Percentiles rank a stretch among this genome's conserved stretches.
These are phyloP conservation scores for Calliphora vicina DNA, from an alignment of 1,140 invertebrate genomes.

Conservation along the genomic window DNA sequence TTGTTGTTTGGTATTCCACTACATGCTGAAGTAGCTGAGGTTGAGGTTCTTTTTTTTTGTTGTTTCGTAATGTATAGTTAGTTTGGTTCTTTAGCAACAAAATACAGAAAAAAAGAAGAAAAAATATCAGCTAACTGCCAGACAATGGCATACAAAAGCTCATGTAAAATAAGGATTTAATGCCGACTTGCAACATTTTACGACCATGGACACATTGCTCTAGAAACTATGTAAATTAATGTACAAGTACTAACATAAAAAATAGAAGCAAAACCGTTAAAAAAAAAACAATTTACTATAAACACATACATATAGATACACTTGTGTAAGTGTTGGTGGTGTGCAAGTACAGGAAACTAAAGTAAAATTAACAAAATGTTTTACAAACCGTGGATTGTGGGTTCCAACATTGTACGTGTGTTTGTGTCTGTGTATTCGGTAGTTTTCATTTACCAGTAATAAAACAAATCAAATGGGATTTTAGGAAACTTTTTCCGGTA, in stretches of 20 bases:
- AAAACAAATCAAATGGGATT: slow-evolving; percentile 26
- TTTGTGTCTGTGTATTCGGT: not conserved
- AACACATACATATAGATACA: not conserved
- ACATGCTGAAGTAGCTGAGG: slow-evolving; percentile 6
- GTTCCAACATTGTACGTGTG: slow-evolving; percentile 8
- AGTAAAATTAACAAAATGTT: slow-evolving; percentile 33
- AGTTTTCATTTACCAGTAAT: not conserved
- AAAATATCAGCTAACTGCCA: not conserved
- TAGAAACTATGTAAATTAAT: slow-evolving; percentile 34
- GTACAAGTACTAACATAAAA: slow-evolving; percentile 1
- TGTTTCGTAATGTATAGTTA: not conserved
- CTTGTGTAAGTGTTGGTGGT: not conserved
- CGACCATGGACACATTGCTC: slow-evolving; percentile 30
- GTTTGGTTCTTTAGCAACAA: not conserved
- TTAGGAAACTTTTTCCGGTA: not conserved
- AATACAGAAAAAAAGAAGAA: not conserved
- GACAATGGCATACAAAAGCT: slow-evolving; percentile 34
- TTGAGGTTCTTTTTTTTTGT: not conserved
- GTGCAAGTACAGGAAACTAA: slow-evolving; percentile 5
- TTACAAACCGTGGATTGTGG: slow-evolving; percentile 34
- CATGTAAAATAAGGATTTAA: slow-evolving; percentile 35
- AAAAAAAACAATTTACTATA: not conserved
- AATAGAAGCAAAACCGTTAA: not conserved
- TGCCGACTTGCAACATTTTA: slow-evolving; percentile 34
- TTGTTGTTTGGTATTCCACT: slow-evolving; percentile 8